A percentile compares a stretch with the other conserved stretches of the same genome.
Evolutionary conservation across 2,113 vertebrate genomes (phyloP).

Genomic region (Alethe castanea): DNA sequence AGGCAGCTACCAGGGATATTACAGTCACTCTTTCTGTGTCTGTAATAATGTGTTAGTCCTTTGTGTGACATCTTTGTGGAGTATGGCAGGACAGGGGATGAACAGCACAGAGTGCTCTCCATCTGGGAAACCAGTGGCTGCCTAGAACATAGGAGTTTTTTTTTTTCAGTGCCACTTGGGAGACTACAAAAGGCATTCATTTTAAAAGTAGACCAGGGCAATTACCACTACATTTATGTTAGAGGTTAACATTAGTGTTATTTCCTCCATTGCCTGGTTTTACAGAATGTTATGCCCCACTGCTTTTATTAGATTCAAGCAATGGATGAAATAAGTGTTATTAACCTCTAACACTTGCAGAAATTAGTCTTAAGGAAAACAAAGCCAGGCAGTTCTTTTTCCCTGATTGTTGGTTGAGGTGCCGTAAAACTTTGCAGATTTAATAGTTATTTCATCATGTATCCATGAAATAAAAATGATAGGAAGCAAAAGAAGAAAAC

Average conservation of each 20-base stretch:
- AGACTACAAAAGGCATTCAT: conserved; percentile 66
- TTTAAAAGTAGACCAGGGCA: conserved; percentile 60
- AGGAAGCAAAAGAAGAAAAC: not conserved
- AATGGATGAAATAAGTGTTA: conserved; percentile 75
- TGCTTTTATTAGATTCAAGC: conserved; percentile 74
- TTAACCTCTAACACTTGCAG: conserved; percentile 75
- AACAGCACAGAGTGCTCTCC: not conserved
- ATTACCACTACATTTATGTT: conserved; percentile 73
- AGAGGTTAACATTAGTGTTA: conserved; percentile 71
- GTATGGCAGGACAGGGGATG: not conserved
- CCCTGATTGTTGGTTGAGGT: not conserved
- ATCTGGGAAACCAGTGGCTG: conserved; percentile 16
- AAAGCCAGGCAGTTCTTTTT: conserved; percentile 11
- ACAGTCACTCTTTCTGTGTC: not conserved
- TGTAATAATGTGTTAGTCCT: not conserved
- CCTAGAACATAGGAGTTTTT: not conserved
- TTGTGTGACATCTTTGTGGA: not conserved
- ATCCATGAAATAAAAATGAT: not conserved
- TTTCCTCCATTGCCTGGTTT: conserved; percentile 71
- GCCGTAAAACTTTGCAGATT: not conserved
- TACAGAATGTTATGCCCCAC: conserved; percentile 69
- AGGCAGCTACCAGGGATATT: not conserved
- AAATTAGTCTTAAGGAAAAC: conserved; percentile 66
- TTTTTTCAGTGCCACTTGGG: conserved; percentile 28
- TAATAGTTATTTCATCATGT: not conserved